Evolutionary conservation across 2,113 vertebrate species (phyloP), one percentile per base, ranked within the genome.

Genomic region (Brachionichthys hirsutus): DNA sequence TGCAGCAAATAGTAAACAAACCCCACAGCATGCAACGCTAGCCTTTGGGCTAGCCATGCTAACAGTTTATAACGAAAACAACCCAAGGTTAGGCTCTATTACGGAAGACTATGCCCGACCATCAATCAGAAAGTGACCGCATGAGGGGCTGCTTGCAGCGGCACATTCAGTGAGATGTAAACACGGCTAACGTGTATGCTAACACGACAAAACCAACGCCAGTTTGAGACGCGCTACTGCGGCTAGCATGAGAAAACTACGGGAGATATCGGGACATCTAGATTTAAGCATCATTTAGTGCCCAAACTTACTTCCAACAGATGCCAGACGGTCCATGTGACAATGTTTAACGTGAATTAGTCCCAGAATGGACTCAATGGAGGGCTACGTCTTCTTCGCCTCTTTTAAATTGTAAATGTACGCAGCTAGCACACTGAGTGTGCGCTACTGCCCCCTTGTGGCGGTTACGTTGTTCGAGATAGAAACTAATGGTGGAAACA

Each of bases 281-380:
- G 3, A 20, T 14, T 34, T 18, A 16, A 42, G 6, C 5, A 2
- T 9, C 8, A 20, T 14, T 24, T 8, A 2, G 4, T 6, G 1
- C 3, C 12, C 3, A 54, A 8, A 95, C 95, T 92, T 88, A 98
- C 96, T 95, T 55, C 94, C 89, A 77, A 96, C 96, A 54, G 95
- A 94, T 35, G 94, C 89, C 52, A 98, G 71, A 9, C 93, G 85
- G 62, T 98, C 96, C 96, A 98, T 98, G 2, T 3, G 73, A 24
- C 2, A 17, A 18, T 0, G 10, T 51, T 73, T 58, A 3, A 18
- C 30, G 16, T 18, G 61, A 68, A 45, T 12, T 34, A 67, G 58
- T 14, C 7, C 2, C 13, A 44, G 42, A 57, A 22, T 35, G 2
- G 49, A 50, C 34, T n/a, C n/a, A n/a, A n/a, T n/a, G n/a, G n/a